Evolutionary conservation across 2,113 vertebrate species (phyloP).

Genomic region (Passer montanus): DNA sequence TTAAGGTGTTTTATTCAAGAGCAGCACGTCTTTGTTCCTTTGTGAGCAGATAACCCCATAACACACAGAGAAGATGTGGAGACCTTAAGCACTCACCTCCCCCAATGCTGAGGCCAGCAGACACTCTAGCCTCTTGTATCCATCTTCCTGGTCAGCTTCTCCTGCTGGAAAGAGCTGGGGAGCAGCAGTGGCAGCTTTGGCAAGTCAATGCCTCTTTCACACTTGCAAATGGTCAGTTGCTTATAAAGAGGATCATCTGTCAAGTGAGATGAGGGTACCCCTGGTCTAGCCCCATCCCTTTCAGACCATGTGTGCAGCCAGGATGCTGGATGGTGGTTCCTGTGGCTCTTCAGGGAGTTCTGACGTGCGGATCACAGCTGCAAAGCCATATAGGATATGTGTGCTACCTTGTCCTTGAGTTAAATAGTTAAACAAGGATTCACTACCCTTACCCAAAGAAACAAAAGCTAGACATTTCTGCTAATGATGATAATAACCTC

Average conservation of each 20-base stretch:
- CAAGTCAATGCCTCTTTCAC: background rate
- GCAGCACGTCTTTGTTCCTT: background rate
- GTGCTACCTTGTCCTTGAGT: background rate
- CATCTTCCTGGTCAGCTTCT: background rate
- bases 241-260: background rate
- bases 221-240: background rate
- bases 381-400: background rate
- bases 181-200: background rate
- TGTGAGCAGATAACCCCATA: background rate
- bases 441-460: background rate
- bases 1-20: background rate
- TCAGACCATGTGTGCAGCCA: background rate
- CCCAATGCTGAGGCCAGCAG: background rate
- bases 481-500: background rate
- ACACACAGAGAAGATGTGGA: background rate
- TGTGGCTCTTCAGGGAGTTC: background rate
- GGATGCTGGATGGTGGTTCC: background rate
- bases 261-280: background rate
- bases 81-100: background rate
- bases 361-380: background rate
- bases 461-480: background rate
- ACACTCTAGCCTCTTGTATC: background rate
- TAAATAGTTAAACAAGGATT: background rate
- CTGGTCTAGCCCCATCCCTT: background rate
- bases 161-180: background rate